Base-by-base conservation (phyloP, 2,113 vertebrate genomes). In the Cheirogaleus medius region DNA sequence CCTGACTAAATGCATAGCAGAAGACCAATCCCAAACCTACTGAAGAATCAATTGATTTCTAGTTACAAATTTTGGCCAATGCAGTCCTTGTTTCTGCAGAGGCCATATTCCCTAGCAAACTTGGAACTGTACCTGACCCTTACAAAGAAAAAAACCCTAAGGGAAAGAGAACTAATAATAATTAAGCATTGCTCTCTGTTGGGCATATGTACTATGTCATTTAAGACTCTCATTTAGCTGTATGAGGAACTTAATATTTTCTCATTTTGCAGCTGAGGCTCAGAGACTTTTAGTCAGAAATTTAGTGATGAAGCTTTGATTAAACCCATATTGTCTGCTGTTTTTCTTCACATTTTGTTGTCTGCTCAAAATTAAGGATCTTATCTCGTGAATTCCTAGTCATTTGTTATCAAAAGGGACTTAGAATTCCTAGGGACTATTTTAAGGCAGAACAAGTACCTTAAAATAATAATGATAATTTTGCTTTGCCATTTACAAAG, bases 401-500 rank as follows among this genome's bases (percentile, higher is more conserved):
- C 77, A 49, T 90, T 27, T 95, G 4, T 91, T 89, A 49, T 25
- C 42, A 88, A 78, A 89, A 95, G 54, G 10, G 86, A 96, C 82
- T 42, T 44, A 56, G 54, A 54, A 92, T 93, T 98, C 76, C 77
- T 80, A 90, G 63, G 14, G 34, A 81, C 37, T 87, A 5, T 83
- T 90, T 95, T 89, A 96, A 90, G 56, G 29, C 6, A 42, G 20
- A 90, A 69, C 27, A 93, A 78, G n/a, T 89, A 21, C 52, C 74
- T 97, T 96, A 93, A 97, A 47, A 84, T 84, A 91, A 80, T 82
- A 95, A 78, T 74, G 56, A 52, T 73, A 66, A 82, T 90, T 90
- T 84, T 80, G 39, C 63, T 89, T 92, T 83, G 39, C 29, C 47
- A 37, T 90, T 97, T 92, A 71, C 52, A 87, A 32, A 90, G 27